Percentiles rank a stretch among this genome's conserved stretches.
Conservation (phyloP, 2,888 invertebrate species). For the Agrochola circellaris region DNA sequence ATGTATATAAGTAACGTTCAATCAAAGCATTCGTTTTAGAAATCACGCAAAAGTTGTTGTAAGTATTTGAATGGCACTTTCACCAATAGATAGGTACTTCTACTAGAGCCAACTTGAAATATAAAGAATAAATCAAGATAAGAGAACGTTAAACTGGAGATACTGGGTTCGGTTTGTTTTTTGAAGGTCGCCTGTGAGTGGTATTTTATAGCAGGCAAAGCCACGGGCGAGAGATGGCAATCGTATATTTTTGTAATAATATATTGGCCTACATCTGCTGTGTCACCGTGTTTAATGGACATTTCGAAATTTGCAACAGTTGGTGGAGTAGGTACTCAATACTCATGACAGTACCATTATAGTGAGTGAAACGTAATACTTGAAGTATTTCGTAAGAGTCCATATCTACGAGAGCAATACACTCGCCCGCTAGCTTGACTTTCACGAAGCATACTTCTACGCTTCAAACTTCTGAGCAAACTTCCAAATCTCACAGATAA, state of each 20-base stretch:
- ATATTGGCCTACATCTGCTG: constrained; percentile 54
- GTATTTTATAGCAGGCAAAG: constrained; percentile 26
- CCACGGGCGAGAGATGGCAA: constrained; percentile 36
- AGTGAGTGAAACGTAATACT: constrained; percentile 64
- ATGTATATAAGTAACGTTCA: constrained; percentile 4
- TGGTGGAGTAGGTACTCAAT: constrained; percentile 33
- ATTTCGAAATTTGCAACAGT: constrained; percentile 64
- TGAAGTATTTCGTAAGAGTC: constrained; percentile 71
- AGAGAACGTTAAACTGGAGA: constrained; percentile 37
- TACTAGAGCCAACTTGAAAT: constrained; percentile 31
- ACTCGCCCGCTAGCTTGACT: constrained; percentile 65
- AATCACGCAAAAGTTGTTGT: constrained; percentile 35
- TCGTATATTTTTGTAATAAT: constrained; percentile 43
- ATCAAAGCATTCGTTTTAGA: constrained; percentile 40
- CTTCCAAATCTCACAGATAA: constrained; percentile 59
- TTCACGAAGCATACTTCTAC: constrained; percentile 70
- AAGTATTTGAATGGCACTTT: constrained; percentile 50
- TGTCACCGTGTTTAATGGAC: constrained; percentile 70
- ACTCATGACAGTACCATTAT: constrained; percentile 43
- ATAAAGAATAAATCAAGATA: constrained; percentile 33
- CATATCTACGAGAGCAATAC: constrained; percentile 65
- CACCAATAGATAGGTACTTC: constrained; percentile 28
- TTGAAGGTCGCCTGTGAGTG: constrained; percentile 38
- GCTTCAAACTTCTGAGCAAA: constrained; percentile 54
- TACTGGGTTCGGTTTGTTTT: constrained; percentile 30